Conservation (phyloP, 2,113 vertebrate genomes). For the Odocoileus hemionus region DNA sequence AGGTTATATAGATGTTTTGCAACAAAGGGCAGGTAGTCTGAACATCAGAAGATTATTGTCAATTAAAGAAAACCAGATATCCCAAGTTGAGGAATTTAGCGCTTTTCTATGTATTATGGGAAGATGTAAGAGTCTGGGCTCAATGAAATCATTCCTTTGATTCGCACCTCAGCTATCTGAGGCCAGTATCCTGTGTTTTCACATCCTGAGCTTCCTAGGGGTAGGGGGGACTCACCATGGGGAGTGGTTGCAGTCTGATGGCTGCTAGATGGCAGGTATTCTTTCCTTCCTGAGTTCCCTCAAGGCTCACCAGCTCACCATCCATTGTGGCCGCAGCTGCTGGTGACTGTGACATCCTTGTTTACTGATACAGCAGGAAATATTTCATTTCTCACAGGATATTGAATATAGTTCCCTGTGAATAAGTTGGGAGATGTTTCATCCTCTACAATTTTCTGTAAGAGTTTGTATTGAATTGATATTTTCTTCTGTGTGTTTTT, state of each 20-base stretch:
- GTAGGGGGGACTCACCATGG: background rate
- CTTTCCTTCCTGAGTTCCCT: background rate
- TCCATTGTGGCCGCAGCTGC: background rate
- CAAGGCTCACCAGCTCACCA: background rate
- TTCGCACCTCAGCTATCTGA: background rate
- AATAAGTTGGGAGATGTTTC: background rate
- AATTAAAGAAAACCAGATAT: background rate
- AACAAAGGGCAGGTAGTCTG: background rate
- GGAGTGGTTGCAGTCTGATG: background rate
- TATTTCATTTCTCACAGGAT: background rate
- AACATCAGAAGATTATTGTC: background rate
- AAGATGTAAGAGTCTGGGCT: background rate
- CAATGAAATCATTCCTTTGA: background rate
- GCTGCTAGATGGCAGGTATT: background rate
- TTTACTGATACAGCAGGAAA: background rate
- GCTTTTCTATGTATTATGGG: background rate
- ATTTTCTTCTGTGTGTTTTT: background rate
- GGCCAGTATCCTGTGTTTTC: background rate
- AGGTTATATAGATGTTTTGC: background rate
- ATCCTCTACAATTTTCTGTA: background rate
- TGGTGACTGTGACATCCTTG: background rate
- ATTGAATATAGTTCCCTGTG: background rate
- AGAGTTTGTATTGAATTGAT: background rate
- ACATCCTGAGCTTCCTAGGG: background rate
- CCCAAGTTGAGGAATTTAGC: background rate